phyloP scores from a whole-genome alignment of 2,888 invertebrate genomes.

The Dioctria rufipes region DNA sequence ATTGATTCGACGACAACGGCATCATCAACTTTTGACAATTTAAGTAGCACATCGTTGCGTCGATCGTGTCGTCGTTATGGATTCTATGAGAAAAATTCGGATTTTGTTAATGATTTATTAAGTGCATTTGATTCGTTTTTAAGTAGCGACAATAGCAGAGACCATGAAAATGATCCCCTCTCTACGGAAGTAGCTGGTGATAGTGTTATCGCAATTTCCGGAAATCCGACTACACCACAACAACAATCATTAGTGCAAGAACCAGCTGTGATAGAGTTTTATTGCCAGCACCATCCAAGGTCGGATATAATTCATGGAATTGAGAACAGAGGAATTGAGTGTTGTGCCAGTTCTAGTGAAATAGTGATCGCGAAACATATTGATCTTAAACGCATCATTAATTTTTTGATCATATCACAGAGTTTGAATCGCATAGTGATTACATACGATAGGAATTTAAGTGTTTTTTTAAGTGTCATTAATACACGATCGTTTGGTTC shows the following conservation, averaged over 20 bases:
- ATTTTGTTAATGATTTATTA: conserved; percentile 67
- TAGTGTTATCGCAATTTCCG: conserved; percentile 25
- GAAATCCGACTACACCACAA: not conserved
- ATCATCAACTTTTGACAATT: conserved; percentile 7
- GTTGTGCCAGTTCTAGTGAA: not conserved
- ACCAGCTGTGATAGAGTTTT: conserved; percentile 3
- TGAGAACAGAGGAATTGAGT: conserved; percentile 3
- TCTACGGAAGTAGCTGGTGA: conserved; percentile 41
- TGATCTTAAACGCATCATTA: conserved; percentile 59
- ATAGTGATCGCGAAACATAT: conserved; percentile 54
- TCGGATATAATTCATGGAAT: conserved; percentile 6
- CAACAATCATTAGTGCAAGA: not conserved
- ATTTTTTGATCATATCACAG: conserved; percentile 61
- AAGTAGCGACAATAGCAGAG: conserved; percentile 58
- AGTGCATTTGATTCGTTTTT: conserved; percentile 63
- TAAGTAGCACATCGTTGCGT: conserved; percentile 8
- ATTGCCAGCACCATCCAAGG: conserved; percentile 14
- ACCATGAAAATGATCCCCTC: not conserved
- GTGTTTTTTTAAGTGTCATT: conserved; percentile 57
- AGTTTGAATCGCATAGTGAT: conserved; percentile 63
- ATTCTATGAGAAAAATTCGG: conserved; percentile 65
- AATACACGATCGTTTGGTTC: conserved; percentile 33
- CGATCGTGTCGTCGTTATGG: conserved; percentile 62
- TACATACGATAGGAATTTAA: conserved; percentile 62
- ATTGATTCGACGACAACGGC: not conserved